Percentiles rank a stretch among this genome's conserved stretches.
These are phyloP conservation scores for Meandrusa payeni DNA, from an alignment of 2,888 invertebrate genomes.

Conservation along the genomic window DNA sequence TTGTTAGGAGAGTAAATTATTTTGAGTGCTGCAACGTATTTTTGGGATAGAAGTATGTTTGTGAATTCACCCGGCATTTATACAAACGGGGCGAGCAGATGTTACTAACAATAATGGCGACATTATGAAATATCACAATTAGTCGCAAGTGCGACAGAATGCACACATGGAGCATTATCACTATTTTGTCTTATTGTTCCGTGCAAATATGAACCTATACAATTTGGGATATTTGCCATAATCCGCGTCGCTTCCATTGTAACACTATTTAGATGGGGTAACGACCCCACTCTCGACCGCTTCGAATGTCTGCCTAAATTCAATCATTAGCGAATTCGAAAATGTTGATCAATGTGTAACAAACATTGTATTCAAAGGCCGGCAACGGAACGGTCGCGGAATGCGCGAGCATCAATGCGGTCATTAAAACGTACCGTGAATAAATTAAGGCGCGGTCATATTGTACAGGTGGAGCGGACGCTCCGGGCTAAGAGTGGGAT, in stretches of 20 bases:
- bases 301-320: constrained; percentile 47
- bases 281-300: constrained; percentile 48
- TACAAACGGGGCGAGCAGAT: constrained; percentile 50
- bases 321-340: constrained; percentile 51
- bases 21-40: constrained; percentile 6
- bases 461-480: constrained; percentile 63
- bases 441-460: constrained; percentile 56
- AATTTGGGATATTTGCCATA: constrained; percentile 77
- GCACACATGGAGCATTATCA: constrained; percentile 75
- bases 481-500: constrained; percentile 60
- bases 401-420: constrained; percentile 41
- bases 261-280: constrained; percentile 54
- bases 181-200: constrained; percentile 76
- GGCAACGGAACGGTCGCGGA: constrained; percentile 28
- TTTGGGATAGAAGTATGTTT: constrained; percentile 9
- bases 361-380: constrained; percentile 21
- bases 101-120: constrained; percentile 61
- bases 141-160: constrained; percentile 75
- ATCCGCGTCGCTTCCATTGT: constrained; percentile 71
- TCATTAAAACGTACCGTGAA: constrained; percentile 59
- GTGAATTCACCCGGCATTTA: constrained; percentile 12
- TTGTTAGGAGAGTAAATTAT: constrained; percentile 22
- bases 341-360: constrained; percentile 44
- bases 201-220: constrained; percentile 75
- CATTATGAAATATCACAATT: constrained; percentile 75